Evolutionary conservation across 2,888 invertebrate genomes (phyloP), one percentile per base, ranked within the genome.

Genomic region (Dasysyrphus tricinctus): DNA sequence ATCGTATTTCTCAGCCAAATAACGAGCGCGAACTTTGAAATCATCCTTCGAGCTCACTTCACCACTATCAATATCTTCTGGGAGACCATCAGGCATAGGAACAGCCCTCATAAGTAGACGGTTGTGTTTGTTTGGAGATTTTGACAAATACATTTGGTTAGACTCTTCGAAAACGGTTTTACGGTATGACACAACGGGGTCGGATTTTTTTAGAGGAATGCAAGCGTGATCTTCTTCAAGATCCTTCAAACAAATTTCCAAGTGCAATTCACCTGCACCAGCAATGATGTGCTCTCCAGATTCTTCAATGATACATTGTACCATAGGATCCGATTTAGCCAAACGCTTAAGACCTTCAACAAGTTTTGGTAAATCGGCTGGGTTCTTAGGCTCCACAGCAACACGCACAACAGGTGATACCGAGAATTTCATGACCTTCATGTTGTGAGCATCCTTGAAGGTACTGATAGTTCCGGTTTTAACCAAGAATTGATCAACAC

Each of bases 321-420:
- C 99, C 99, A 99, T 99, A 95, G 99, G 99, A 95, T 99, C 99
- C 78, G 99, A 99, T 93, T 99, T 99, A 92, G 99, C 98, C 91
- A 99, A 94, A 94, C 99, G 98, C 94, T 99, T n/a, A n/a, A n/a
- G n/a, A n/a, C n/a, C n/a, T n/a, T n/a, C n/a, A n/a, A n/a, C n/a
- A n/a, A n/a, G n/a, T n/a, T n/a, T n/a, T n/a, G n/a, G n/a, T n/a
- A n/a, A n/a, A n/a, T n/a, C n/a, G n/a, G n/a, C n/a, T n/a, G n/a
- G n/a, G n/a, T n/a, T n/a, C n/a, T n/a, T n/a, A n/a, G n/a, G n/a
- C n/a, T n/a, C n/a, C n/a, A n/a, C n/a, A n/a, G n/a, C n/a, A n/a
- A n/a, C n/a, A n/a, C n/a, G n/a, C n/a, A n/a, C n/a, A n/a, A n/a
- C n/a, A n/a, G n/a, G n/a, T n/a, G n/a, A n/a, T n/a, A n/a, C n/a